Conservation (phyloP, 2,113 vertebrate species). For the Semnopithecus entellus region DNA sequence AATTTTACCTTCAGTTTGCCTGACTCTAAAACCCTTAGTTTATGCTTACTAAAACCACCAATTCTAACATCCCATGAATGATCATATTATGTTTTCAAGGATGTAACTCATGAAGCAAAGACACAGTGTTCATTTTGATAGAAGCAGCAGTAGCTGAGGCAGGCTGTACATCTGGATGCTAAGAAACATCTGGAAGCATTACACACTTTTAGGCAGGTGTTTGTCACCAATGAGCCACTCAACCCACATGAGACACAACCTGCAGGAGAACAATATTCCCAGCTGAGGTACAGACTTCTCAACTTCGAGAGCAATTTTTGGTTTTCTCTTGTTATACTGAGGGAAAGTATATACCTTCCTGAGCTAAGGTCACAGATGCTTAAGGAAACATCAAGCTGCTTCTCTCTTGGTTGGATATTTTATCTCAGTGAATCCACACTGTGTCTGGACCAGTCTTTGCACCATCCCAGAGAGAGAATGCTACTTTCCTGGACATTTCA, state of each 20-base stretch:
- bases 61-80: no score
- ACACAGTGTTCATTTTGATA: not conserved
- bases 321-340: not conserved
- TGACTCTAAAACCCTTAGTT: not conserved
- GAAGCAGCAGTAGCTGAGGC: not conserved
- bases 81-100: not conserved
- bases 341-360: not conserved
- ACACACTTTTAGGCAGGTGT: not conserved
- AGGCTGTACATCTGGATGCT: not conserved
- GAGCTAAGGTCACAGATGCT: not conserved
- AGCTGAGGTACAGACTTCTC: not conserved
- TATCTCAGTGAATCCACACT: not conserved
- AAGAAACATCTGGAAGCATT: not conserved
- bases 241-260: not conserved
- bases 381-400: not conserved
- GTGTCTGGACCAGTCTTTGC: not conserved
- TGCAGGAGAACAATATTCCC: not conserved
- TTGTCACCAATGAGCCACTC: not conserved
- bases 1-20: not conserved
- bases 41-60: not conserved
- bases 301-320: not conserved
- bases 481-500: not conserved
- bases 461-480: fast-evolving
- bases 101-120: not conserved
- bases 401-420: not conserved